Evolutionary conservation across 2,888 invertebrate genomes (phyloP).

Genomic region (Rhamnusium bicolor): DNA sequence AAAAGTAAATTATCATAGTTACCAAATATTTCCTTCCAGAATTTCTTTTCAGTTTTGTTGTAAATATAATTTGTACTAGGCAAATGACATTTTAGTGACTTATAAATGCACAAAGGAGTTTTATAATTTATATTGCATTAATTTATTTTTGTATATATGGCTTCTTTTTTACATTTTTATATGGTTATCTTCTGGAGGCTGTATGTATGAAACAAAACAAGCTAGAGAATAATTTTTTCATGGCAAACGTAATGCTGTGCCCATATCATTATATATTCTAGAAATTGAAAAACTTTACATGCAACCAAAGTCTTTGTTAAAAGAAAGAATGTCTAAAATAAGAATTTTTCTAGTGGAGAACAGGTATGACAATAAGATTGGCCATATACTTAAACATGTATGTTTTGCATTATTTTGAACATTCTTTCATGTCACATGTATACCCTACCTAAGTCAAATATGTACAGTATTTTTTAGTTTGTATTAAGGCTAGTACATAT

Average conservation of each 20-base stretch:
- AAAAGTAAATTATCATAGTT: background rate
- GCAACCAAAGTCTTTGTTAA: slow-evolving; percentile 7
- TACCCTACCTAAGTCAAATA: background rate
- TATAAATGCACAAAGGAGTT: background rate
- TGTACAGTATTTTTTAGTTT: background rate
- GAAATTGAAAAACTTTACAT: background rate
- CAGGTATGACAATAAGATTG: background rate
- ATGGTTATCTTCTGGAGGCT: slow-evolving; percentile 15
- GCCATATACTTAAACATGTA: background rate
- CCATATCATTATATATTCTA: background rate
- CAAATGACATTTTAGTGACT: background rate
- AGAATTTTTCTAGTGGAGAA: background rate
- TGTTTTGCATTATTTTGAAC: background rate
- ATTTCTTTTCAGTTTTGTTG: background rate
- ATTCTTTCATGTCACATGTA: background rate
- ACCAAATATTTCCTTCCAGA: background rate
- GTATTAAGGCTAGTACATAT: background rate
- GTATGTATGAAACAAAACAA: slow-evolving; percentile 31
- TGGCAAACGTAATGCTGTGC: slow-evolving; percentile 23
- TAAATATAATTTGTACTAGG: background rate
- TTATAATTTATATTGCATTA: slow-evolving; percentile 16
- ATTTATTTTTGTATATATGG: slow-evolving; percentile 39
- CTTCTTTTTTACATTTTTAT: slow-evolving; percentile 24
- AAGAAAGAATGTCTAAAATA: background rate
- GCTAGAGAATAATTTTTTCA: slow-evolving; percentile 29